A percentile compares a stretch with the other conserved stretches of the same genome.
Conservation (phyloP, 2,113 vertebrate species). For the Poicephalus meyeri region DNA sequence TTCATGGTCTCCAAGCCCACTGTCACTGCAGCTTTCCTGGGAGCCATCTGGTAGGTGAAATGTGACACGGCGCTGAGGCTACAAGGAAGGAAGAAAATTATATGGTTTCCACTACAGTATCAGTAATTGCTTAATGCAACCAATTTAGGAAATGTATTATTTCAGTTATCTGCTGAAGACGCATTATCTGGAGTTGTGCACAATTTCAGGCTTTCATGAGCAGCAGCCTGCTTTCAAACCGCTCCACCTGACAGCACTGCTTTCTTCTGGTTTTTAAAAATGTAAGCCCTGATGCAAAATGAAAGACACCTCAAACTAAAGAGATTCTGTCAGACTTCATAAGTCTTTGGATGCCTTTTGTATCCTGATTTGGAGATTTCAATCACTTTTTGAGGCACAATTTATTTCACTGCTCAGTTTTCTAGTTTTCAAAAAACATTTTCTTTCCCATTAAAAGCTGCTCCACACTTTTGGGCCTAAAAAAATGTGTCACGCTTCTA, state of each 20-base stretch:
- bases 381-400: slow-evolving; percentile 34
- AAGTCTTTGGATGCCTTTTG: slow-evolving; percentile 44
- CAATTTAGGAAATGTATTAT: slow-evolving; percentile 46
- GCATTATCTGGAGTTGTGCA: slow-evolving; percentile 17
- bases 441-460: slow-evolving; percentile 47
- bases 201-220: slow-evolving; percentile 47
- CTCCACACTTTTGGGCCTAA: slow-evolving; percentile 3
- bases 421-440: slow-evolving; percentile 36
- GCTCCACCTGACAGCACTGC: slow-evolving; percentile 15
- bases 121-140: slow-evolving; percentile 40
- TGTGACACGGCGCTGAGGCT: slow-evolving; percentile 93
- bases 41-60: slow-evolving; percentile 96
- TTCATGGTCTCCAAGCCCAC: slow-evolving; percentile 88
- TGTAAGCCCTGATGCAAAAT: slow-evolving; percentile 22
- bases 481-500: slow-evolving; percentile 6
- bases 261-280: slow-evolving; percentile 25
- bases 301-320: slow-evolving; percentile 53
- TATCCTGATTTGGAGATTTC: slow-evolving; percentile 43
- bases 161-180: slow-evolving; percentile 26
- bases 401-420: slow-evolving; percentile 42
- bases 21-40: slow-evolving; percentile 94
- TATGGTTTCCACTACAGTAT: slow-evolving; percentile 52
- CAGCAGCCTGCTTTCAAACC: slow-evolving; percentile 32
- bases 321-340: slow-evolving; percentile 39
- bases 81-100: slow-evolving; percentile 68